phyloP scores from a whole-genome alignment of 2,113 vertebrate species.

The Crocuta crocuta region DNA sequence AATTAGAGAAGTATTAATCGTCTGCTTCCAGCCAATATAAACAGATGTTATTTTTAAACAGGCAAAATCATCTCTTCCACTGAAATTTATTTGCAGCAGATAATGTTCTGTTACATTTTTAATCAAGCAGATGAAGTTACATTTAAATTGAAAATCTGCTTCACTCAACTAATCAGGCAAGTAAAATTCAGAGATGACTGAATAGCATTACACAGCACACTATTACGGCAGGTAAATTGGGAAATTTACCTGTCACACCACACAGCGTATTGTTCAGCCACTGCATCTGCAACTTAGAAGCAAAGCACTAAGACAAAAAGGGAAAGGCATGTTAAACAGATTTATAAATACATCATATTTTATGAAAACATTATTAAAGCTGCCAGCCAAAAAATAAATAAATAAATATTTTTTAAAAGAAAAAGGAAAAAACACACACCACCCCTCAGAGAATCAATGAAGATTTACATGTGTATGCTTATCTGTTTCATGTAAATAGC shows the following conservation, averaged over 20 bases:
- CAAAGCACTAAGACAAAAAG: conserved; percentile 86
- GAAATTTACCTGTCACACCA: conserved; percentile 88
- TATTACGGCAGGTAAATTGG: conserved; percentile 86
- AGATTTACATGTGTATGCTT: conserved; percentile 76
- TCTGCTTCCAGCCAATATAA: conserved; percentile 89
- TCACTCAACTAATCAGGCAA: conserved; percentile 89
- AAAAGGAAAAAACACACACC: conserved; percentile 61
- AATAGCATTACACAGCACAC: conserved; percentile 82
- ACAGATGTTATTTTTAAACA: conserved; percentile 91
- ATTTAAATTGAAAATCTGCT: conserved; percentile 93
- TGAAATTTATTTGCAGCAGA: conserved; percentile 91
- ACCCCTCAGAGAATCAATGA: conserved; percentile 69
- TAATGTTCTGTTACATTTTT: conserved; percentile 92
- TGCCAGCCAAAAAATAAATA: conserved; percentile 68
- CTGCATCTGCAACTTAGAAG: conserved; percentile 79
- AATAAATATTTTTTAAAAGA: conserved; percentile 51
- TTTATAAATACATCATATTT: conserved; percentile 85
- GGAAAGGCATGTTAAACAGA: conserved; percentile 82
- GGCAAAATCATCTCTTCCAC: conserved; percentile 89
- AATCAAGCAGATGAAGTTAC: conserved; percentile 92
- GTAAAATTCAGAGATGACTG: conserved; percentile 85
- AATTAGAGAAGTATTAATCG: conserved; percentile 91
- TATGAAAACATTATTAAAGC: conserved; percentile 82
- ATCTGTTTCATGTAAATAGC: conserved; percentile 58
- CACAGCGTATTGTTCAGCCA: conserved; percentile 84